Evolutionary conservation across 53 echinoderm and acorn worm species (phyloP), one percentile per base, ranked within the genome.

Genomic region (Astropecten irregularis): DNA sequence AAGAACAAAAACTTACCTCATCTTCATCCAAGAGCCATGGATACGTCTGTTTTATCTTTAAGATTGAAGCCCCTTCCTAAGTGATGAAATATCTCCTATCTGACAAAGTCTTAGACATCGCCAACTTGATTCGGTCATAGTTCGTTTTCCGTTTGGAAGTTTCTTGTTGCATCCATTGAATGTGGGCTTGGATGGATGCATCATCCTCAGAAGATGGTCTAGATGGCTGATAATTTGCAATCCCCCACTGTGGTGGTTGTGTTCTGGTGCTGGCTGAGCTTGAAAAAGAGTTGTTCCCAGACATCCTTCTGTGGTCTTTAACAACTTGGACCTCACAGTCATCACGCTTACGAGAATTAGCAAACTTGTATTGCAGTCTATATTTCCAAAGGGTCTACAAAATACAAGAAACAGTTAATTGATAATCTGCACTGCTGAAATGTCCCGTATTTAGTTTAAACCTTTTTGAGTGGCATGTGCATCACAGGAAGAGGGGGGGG

Each of bases 311-410:
- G n/a, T n/a, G n/a, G n/a, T n/a, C n/a, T n/a, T n/a, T n/a, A n/a
- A n/a, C n/a, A n/a, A n/a, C n/a, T n/a, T n/a, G 49, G 2, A 53
- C 56, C 18, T 68, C 49, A 13, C 49, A 34, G 26, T 52, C 26
- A 18, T 38, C 26, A 31, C 54, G 53, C 49, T 71, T 84, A 14
- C 84, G 36, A 2, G 40, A 33, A 38, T 83, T 83, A 30, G 44
- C 49, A 27, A 83, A 83, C 40, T 83, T 83, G 56, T 83, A 83
- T 69, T 84, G 69, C 69, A 84, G 57, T 15, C 84, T 13, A 42
- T 69, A 52, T 53, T 69, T 84, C 84, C 84, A 84, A 15, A 84
- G 67, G 20, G 53, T 71, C 84, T 84, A n/a, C n/a, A n/a, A n/a
- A n/a, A n/a, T n/a, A n/a, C n/a, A n/a, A n/a, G n/a, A n/a, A n/a